Evolutionary conservation across 2,797 vertebrate species (phyloP).

Genomic region (Aythya fuligula): DNA sequence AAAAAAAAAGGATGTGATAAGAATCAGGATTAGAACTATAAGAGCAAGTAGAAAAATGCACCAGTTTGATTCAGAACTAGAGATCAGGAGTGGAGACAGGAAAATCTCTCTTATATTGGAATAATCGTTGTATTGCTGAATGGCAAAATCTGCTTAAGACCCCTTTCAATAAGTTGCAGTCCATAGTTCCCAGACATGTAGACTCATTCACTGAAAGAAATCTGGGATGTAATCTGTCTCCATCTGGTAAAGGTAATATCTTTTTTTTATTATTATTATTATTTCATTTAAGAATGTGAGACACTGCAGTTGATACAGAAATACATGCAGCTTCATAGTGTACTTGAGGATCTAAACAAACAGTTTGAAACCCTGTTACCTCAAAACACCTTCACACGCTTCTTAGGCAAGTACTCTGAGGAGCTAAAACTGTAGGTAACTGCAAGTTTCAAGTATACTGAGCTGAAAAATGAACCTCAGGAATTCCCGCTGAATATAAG

Average conservation of each 20-base stretch:
- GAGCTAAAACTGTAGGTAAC: background rate
- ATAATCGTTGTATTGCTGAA: background rate
- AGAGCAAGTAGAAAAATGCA: background rate
- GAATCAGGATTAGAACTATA: conserved; percentile 10
- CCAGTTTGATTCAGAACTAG: background rate
- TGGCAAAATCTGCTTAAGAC: conserved; percentile 43
- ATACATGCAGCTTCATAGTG: background rate
- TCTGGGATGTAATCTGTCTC: background rate
- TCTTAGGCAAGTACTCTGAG: background rate
- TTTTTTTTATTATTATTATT: background rate
- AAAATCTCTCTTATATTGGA: conserved; percentile 51
- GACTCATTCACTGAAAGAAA: background rate
- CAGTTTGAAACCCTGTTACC: background rate
- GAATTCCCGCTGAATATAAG: background rate
- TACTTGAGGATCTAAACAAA: background rate
- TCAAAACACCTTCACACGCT: background rate
- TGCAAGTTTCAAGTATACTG: background rate
- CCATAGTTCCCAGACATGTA: background rate
- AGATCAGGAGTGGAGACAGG: background rate
- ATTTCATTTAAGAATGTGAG: background rate
- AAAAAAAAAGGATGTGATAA: background rate
- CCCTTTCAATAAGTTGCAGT: background rate
- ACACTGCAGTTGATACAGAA: background rate
- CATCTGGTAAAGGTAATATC: background rate
- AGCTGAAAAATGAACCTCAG: background rate